phyloP scores from a whole-genome alignment of 2,888 invertebrate genomes.

The Theodoxus fluviatilis region DNA sequence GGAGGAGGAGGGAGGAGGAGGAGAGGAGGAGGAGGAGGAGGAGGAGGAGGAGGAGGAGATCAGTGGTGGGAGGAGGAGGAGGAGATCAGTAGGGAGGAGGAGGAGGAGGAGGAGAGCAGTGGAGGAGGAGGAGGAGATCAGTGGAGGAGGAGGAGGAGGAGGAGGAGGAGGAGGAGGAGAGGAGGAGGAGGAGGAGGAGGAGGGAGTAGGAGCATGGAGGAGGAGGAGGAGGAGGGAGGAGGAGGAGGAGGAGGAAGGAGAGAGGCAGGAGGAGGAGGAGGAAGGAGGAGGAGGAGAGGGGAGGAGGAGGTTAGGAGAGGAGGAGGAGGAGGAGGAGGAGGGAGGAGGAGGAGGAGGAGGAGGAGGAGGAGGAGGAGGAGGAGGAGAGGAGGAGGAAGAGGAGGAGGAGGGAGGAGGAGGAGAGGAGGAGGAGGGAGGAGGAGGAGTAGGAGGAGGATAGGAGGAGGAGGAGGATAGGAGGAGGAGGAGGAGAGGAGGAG shows the following conservation, averaged over 20 bases:
- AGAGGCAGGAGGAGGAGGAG: not conserved
- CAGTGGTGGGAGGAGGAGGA: not conserved
- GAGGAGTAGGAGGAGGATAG: conserved; percentile 5
- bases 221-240: not conserved
- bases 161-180: not conserved
- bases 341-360: not conserved
- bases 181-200: not conserved
- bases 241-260: not conserved
- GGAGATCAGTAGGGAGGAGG: not conserved
- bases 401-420: not conserved
- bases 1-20: not conserved
- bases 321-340: not conserved
- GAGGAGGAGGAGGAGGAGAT: not conserved
- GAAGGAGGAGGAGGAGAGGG: not conserved
- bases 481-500: not conserved
- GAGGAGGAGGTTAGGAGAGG: not conserved
- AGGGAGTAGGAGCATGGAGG: not conserved
- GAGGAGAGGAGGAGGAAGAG: not conserved
- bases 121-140: not conserved
- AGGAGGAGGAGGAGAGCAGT: not conserved
- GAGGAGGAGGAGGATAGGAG: conserved; percentile 11
- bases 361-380: not conserved
- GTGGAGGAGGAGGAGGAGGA: not conserved
- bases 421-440: not conserved
- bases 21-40: not conserved